A percentile compares a stretch with the other conserved stretches of the same genome.
phyloP scores from a whole-genome alignment of 2,888 invertebrate species.

The Agriopis aurantiaria region DNA sequence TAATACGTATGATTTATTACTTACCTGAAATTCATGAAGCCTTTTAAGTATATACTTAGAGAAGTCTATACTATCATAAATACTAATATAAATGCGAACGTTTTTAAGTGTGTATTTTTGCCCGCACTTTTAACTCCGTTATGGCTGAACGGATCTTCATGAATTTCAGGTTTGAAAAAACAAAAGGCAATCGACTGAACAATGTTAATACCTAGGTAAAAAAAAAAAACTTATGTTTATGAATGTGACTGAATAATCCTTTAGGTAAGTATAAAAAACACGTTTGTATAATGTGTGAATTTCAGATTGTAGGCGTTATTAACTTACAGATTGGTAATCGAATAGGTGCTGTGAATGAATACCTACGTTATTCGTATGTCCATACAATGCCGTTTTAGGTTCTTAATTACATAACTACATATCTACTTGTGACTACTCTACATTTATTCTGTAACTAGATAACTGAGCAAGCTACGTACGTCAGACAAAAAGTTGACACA shows the following conservation, averaged over 20 bases:
- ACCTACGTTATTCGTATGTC: too few species aligned
- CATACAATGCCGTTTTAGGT: neutral
- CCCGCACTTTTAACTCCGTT: too few species aligned
- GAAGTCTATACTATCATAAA: too few species aligned
- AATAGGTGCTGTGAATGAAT: too few species aligned
- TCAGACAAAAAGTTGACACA: slow-evolving; percentile 13
- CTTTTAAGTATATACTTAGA: neutral
- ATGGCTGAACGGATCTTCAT: too few species aligned
- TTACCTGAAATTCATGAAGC: neutral
- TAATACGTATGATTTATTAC: slow-evolving; percentile 10
- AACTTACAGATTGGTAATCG: too few species aligned
- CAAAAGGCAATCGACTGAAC: too few species aligned
- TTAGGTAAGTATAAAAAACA: neutral
- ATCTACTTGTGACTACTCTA: neutral
- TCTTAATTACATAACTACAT: too few species aligned
- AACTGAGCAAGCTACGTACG: neutral
- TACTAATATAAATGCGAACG: too few species aligned
- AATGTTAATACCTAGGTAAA: neutral
- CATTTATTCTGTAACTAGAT: neutral
- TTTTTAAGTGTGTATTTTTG: too few species aligned
- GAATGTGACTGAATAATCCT: neutral
- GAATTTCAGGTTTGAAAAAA: too few species aligned
- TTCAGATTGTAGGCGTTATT: neutral
- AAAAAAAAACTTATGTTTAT: neutral
- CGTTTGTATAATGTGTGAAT: neutral